Evolutionary conservation across 1,140 invertebrate species (phyloP).

Genomic region (Eciton burchellii): DNA sequence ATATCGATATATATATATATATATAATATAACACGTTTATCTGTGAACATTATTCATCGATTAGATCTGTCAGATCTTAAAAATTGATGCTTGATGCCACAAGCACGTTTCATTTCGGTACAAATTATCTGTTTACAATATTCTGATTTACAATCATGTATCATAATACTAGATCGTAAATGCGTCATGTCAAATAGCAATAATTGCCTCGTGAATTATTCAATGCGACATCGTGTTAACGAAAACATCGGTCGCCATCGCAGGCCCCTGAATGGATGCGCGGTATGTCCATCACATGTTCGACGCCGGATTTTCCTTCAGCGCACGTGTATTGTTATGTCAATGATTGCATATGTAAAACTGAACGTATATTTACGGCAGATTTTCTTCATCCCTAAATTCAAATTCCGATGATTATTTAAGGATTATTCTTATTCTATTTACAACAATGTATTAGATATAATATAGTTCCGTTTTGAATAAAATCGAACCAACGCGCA

Average conservation of each 20-base stretch:
- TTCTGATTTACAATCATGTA: no score
- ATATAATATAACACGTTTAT: conserved; percentile 45
- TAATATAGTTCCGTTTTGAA: no score
- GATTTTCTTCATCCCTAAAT: no score
- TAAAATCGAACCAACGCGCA: no score
- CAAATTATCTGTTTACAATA: background rate
- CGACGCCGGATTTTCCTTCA: conserved; percentile 7
- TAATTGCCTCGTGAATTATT: conserved; percentile 32
- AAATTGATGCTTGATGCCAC: background rate
- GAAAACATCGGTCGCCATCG: background rate
- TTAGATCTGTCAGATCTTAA: conserved; percentile 12
- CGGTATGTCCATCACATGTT: background rate
- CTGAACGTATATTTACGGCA: background rate
- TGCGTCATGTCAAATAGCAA: conserved; percentile 4
- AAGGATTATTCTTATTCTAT: no score
- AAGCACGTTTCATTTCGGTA: background rate
- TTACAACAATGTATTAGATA: no score
- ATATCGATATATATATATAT: no score
- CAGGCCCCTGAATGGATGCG: background rate
- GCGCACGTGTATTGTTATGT: background rate
- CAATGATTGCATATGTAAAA: background rate
- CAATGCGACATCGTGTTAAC: conserved; percentile 30
- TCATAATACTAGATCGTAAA: no score
- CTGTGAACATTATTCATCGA: conserved; percentile 20
- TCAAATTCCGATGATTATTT: no score